Evolutionary conservation across 1,140 invertebrate genomes (phyloP).

Genomic region (Vanessa atalanta): DNA sequence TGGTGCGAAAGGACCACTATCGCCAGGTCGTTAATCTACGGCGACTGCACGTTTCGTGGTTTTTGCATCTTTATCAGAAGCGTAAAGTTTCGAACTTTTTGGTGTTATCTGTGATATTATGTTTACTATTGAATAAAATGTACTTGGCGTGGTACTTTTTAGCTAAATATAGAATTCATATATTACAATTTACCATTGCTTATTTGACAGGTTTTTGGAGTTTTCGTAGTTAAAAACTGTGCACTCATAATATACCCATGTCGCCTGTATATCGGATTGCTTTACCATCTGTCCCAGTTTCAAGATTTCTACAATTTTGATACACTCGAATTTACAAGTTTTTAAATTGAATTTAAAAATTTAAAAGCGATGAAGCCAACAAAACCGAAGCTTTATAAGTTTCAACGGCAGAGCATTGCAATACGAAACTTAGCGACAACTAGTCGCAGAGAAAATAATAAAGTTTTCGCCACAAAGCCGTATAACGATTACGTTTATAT

Average conservation of each 20-base stretch:
- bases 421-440: slow-evolving; percentile 15
- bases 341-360: slow-evolving; percentile 20
- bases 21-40: slow-evolving; percentile 17
- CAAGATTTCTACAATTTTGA: background rate
- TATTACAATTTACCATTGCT: too few relatives aligned
- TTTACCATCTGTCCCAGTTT: too few relatives aligned
- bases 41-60: background rate
- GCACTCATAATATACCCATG: too few relatives aligned
- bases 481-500: slow-evolving; percentile 3
- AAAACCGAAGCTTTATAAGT: slow-evolving; percentile 19
- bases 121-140: background rate
- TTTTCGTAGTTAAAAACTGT: too few relatives aligned
- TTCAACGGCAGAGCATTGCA: background rate
- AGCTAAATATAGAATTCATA: background rate
- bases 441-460: slow-evolving; percentile 24
- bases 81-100: slow-evolving; percentile 5
- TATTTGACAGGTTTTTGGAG: too few relatives aligned
- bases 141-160: background rate
- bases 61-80: slow-evolving; percentile 9
- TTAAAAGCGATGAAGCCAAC: slow-evolving; percentile 18
- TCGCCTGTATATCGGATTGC: too few relatives aligned
- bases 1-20: slow-evolving; percentile 8
- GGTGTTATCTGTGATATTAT: background rate
- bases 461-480: slow-evolving; percentile 12
- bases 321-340: slow-evolving; percentile 3